Evolutionary conservation across 2,113 vertebrate genomes (phyloP).

Genomic region (Propithecus coquereli): DNA sequence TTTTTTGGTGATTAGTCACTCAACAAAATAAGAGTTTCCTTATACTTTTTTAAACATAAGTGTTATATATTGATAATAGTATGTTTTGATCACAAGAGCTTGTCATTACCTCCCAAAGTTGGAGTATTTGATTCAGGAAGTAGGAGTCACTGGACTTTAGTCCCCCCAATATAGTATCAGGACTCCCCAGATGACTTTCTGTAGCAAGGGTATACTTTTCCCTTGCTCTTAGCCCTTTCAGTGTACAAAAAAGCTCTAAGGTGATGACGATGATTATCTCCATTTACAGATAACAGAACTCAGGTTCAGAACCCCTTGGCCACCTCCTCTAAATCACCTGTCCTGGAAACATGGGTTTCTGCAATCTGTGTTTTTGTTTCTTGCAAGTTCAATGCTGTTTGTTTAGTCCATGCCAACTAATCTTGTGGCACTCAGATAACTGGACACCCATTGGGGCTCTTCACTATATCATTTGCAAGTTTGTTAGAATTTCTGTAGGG

Average conservation of each 20-base stretch:
- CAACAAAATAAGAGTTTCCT: not conserved
- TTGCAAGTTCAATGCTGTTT: not conserved
- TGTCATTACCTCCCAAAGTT: not conserved
- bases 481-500: not conserved
- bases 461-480: not conserved
- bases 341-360: not conserved
- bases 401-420: not conserved
- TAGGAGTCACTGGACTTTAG: not conserved
- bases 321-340: not conserved
- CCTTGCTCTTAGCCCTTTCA: not conserved
- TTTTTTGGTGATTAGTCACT: not conserved
- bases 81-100: not conserved
- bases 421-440: not conserved
- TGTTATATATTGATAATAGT: not conserved
- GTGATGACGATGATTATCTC: not conserved
- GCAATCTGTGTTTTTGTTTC: not conserved
- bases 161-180: accelerated
- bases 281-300: not conserved
- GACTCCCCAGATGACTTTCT: not conserved
- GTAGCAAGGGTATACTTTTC: not conserved
- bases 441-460: not conserved
- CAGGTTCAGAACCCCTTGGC: not conserved
- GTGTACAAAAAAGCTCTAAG: not conserved
- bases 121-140: not conserved
- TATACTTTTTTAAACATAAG: not conserved